These are phyloP conservation scores for Nematostella vectensis DNA, from an alignment of 92 coral and sea anemone genomes.

Conservation along the genomic window DNA sequence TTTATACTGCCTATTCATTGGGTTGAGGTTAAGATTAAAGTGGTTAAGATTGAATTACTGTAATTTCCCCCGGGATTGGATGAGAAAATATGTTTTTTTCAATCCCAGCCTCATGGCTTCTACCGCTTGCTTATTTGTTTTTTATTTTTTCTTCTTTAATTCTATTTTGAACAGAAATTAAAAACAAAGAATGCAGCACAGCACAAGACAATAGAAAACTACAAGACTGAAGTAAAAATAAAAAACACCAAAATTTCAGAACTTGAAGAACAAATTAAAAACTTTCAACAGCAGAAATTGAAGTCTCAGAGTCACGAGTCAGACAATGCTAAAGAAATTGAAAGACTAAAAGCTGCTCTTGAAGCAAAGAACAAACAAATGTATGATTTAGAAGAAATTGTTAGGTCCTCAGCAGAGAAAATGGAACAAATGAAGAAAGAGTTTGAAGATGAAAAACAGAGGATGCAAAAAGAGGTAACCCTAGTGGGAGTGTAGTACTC, in stretches of 20 bases:
- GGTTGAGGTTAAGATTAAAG: too few species aligned
- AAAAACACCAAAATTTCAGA: constrained; percentile 42
- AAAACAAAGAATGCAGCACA: constrained; percentile 48
- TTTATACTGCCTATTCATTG: too few species aligned
- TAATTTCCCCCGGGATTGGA: too few species aligned
- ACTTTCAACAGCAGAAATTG: background rate
- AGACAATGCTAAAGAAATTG: constrained; percentile 26
- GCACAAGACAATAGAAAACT: constrained; percentile 61
- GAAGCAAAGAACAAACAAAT: constrained; percentile 40
- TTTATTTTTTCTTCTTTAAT: too few species aligned
- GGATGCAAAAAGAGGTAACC: constrained; percentile 36
- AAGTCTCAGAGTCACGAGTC: too few species aligned
- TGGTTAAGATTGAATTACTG: too few species aligned
- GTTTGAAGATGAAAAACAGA: constrained; percentile 34
- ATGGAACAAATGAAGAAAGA: constrained; percentile 27
- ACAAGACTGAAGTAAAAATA: constrained; percentile 50
- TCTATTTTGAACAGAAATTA: too few species aligned
- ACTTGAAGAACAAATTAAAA: constrained; percentile 36
- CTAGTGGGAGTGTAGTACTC: too few species aligned
- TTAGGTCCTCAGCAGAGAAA: constrained; percentile 24
- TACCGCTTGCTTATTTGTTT: too few species aligned
- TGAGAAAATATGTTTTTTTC: too few species aligned
- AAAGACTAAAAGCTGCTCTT: constrained; percentile 30
- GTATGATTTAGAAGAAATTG: constrained; percentile 19
- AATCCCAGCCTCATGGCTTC: too few species aligned